Evolutionary conservation across 1,140 invertebrate species (phyloP), one percentile per base, ranked within the genome.

Genomic region (Aphelenchoides fujianensis): DNA sequence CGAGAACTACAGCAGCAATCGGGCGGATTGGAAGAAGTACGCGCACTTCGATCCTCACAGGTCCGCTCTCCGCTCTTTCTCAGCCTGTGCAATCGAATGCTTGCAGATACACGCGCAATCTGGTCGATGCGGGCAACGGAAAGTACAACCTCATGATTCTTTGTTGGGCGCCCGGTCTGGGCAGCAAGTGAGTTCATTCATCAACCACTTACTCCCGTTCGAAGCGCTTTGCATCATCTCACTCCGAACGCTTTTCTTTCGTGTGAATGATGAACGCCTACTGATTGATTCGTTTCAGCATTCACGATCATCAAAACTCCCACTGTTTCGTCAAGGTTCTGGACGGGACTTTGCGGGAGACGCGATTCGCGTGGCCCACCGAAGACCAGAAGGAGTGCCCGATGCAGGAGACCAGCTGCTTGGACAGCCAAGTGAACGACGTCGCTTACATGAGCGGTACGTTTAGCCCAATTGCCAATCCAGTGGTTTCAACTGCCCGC

Each of bases 101-200:
- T 48, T 72, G 68, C 52, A 95, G 92, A 75, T 97, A 97, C 82
- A 97, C 94, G 0, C 86, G 94, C 28, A 97, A 97, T 86, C 86
- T 97, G 67, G 92, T 97, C 1, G 93, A 96, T 82, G 89, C 89
- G 74, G 94, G 94, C 7, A 98, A 98, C 85, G 95, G 93, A 0
- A 95, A 93, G 84, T 99, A 96, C 85, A 98, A 99, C 86, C 87
- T 99, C 73, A 94, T 99, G 90, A 88, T 97, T 27, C 84, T 99
- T 0, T 97, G 95, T 85, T 99, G 96, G 96, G 92, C 92, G 34
- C 92, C 95, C 84, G 92, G 92, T 31, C 93, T 97, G 73, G 92
- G 91, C 0, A 95, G 93, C 0, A 83, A 72, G 79, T 80, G 9
- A 2, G 34, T 73, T 71, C 7, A 52, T 3, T 71, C n/a, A n/a